Conservation (phyloP, 2,113 vertebrate genomes). For the Trichechus manatus region DNA sequence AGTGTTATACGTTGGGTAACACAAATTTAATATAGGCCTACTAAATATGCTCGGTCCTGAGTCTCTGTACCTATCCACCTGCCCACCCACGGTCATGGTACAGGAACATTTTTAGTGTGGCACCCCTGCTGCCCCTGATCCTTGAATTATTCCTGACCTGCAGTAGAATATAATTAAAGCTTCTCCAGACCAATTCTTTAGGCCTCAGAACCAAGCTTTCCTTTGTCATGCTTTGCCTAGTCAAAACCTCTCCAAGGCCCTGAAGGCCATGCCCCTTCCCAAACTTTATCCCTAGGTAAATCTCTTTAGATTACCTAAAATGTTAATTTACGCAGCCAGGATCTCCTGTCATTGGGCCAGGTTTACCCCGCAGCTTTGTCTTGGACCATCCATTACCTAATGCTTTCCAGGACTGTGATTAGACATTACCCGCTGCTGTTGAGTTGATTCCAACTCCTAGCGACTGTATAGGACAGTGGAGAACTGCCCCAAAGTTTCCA, state of each 20-base stretch:
- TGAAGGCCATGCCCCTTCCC: neutral
- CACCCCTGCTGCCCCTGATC: neutral
- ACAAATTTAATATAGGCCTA: neutral
- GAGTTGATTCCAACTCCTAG: neutral
- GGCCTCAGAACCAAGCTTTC: slow-evolving; percentile 29
- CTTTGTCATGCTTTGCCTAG: neutral
- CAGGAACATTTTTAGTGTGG: neutral
- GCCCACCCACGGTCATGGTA: neutral
- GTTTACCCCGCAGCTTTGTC: neutral
- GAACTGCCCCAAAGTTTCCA: neutral
- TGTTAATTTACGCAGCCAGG: neutral
- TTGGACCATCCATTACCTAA: neutral
- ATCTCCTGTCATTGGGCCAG: neutral
- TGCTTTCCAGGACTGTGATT: neutral
- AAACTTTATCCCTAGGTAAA: neutral
- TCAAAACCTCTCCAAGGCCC: neutral
- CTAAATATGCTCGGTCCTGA: neutral
- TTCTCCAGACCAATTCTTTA: neutral
- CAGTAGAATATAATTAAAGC: neutral
- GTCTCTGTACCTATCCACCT: neutral
- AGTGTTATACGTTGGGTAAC: neutral
- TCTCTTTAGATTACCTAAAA: neutral
- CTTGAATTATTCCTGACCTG: neutral
- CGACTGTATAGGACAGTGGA: neutral
- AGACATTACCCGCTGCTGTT: neutral